phyloP scores from a whole-genome alignment of 2,113 vertebrate species.

The Tupaia tana region DNA sequence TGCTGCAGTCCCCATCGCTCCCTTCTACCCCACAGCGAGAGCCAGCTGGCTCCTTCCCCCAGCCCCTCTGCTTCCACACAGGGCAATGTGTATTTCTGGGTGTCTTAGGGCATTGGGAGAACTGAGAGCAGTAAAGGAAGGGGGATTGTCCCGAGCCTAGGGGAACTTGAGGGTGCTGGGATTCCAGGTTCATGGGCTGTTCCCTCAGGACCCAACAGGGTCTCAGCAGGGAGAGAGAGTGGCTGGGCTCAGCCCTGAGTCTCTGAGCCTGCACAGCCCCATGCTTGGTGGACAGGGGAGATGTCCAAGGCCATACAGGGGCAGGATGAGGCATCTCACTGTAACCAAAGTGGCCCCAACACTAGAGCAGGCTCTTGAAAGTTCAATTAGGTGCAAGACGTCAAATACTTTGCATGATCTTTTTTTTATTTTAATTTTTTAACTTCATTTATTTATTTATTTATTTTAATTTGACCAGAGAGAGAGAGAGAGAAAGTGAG shows the following conservation, averaged over 20 bases:
- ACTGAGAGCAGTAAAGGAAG: neutral
- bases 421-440: too few species aligned
- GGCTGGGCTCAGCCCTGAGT: neutral
- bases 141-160: neutral
- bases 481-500: too few species aligned
- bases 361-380: neutral
- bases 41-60: too few species aligned
- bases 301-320: neutral
- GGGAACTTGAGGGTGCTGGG: too few species aligned
- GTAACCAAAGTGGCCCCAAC: neutral
- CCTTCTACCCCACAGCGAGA: rapidly evolving
- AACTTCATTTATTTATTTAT: too few species aligned
- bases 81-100: too few species aligned
- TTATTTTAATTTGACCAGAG: too few species aligned
- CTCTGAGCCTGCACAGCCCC: neutral
- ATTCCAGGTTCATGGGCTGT: neutral
- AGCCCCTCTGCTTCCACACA: neutral
- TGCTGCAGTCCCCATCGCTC: neutral
- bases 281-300: neutral
- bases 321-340: neutral
- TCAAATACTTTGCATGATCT: neutral
- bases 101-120: neutral
- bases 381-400: neutral
- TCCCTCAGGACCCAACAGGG: neutral
- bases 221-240: rapidly evolving